phyloP scores from a whole-genome alignment of 1,140 invertebrate species.

The Caenorhabditis latens region DNA sequence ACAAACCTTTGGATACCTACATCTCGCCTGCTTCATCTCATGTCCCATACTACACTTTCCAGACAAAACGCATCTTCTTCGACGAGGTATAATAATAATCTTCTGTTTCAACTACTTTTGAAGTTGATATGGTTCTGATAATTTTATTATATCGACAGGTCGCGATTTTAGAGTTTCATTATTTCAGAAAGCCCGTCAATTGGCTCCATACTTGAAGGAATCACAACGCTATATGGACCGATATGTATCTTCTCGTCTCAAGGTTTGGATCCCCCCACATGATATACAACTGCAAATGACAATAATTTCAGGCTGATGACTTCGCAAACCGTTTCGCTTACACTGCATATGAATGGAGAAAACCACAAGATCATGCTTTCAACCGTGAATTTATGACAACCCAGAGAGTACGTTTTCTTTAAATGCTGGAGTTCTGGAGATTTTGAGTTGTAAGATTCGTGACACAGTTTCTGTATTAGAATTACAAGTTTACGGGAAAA shows the following conservation, averaged over 20 bases:
- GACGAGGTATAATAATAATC: conserved; percentile 69
- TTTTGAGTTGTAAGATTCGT: background rate
- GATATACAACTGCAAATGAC: background rate
- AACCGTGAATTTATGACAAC: conserved; percentile 76
- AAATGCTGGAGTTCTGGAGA: background rate
- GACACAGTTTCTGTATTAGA: no score
- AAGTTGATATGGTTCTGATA: no score
- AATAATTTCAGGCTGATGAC: conserved; percentile 70
- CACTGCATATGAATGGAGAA: conserved; percentile 77
- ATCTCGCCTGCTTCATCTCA: conserved; percentile 65
- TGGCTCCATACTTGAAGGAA: conserved; percentile 74
- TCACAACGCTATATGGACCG: conserved; percentile 76
- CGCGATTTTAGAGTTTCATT: background rate
- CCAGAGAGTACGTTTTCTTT: conserved; percentile 59
- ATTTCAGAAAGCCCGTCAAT: conserved; percentile 72
- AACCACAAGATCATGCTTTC: conserved; percentile 76
- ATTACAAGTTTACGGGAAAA: no score
- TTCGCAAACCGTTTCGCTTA: conserved; percentile 75
- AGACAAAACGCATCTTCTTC: conserved; percentile 77
- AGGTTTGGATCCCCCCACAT: conserved; percentile 21
- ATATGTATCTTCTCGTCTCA: conserved; percentile 73
- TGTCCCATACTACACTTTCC: conserved; percentile 77
- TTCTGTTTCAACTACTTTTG: background rate
- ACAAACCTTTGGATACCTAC: conserved; percentile 59
- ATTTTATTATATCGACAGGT: no score